These are phyloP conservation scores for Drosophila pullipes DNA, from an alignment of 2,888 invertebrate species.

Conservation along the genomic window DNA sequence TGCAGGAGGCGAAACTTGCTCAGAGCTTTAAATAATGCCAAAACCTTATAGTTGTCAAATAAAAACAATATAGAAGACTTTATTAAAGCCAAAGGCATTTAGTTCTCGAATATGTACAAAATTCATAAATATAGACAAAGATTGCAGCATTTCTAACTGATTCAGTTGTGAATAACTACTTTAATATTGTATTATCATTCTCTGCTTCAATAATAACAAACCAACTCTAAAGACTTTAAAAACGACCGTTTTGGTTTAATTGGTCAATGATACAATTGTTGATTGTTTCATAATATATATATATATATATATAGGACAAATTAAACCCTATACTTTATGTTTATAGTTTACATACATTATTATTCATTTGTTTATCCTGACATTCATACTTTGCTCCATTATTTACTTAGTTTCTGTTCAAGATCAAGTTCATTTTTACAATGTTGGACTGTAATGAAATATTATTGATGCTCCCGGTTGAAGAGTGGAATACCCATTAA, in stretches of 20 bases:
- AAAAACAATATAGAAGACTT: neutral
- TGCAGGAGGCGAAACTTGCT: neutral
- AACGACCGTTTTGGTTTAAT: accelerated
- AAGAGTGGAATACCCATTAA: neutral
- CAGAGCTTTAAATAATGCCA: neutral
- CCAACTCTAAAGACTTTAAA: neutral
- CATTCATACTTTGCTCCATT: neutral
- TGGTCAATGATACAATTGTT: neutral
- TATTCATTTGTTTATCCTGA: neutral
- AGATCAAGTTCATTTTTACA: neutral
- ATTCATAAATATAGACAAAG: too few species aligned
- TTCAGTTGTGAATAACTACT: neutral
- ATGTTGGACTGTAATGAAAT: neutral
- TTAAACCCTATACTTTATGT: too few species aligned
- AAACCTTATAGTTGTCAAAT: neutral
- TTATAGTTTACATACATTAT: neutral
- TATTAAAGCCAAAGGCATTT: neutral
- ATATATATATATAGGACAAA: too few species aligned
- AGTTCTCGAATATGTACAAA: too few species aligned
- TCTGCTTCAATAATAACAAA: neutral
- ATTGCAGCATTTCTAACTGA: neutral
- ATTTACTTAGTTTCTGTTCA: neutral
- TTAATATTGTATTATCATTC: neutral
- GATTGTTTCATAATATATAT: too few species aligned
- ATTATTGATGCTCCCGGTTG: neutral